Percentiles rank a stretch among this genome's conserved stretches.
Conservation (phyloP, 2,797 vertebrate species). For the Sebastes kiyomatsui region DNA sequence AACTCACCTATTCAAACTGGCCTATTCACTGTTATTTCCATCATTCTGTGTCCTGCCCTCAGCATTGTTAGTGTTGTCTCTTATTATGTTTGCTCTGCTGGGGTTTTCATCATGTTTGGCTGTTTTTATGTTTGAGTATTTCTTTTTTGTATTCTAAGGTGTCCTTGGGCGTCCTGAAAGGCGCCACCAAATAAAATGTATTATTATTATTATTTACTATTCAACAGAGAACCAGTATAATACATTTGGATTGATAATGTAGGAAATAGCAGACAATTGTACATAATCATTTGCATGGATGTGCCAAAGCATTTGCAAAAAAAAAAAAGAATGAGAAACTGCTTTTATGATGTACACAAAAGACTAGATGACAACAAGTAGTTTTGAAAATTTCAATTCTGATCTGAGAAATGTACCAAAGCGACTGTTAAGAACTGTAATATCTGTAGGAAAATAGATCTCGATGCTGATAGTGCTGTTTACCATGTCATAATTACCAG, state of each 20-base stretch:
- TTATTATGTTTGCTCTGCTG: too few relatives aligned
- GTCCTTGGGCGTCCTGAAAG: too few relatives aligned
- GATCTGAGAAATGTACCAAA: too few relatives aligned
- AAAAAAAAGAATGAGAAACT: background rate
- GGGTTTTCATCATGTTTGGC: too few relatives aligned
- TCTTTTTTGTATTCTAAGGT: too few relatives aligned
- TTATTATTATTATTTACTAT: too few relatives aligned
- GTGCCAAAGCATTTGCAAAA: background rate
- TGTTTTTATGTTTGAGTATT: too few relatives aligned
- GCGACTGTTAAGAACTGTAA: background rate
- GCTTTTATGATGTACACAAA: background rate
- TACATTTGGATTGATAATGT: background rate
- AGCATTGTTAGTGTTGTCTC: too few relatives aligned
- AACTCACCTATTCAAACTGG: too few relatives aligned
- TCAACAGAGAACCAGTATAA: background rate
- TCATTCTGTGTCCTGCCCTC: too few relatives aligned
- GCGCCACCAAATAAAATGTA: too few relatives aligned
- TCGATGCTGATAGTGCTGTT: slow-evolving; percentile 3
- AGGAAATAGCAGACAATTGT: background rate
- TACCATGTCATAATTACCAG: slow-evolving; percentile 23
- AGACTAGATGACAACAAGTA: background rate
- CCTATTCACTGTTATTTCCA: too few relatives aligned
- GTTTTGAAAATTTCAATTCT: background rate
- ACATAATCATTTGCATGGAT: background rate
- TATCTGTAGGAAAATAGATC: slow-evolving; percentile 1